A percentile compares a stretch with the other conserved stretches of the same genome.
Conservation (phyloP, 2,888 invertebrate genomes). For the Siphonodentalium dalli region DNA sequence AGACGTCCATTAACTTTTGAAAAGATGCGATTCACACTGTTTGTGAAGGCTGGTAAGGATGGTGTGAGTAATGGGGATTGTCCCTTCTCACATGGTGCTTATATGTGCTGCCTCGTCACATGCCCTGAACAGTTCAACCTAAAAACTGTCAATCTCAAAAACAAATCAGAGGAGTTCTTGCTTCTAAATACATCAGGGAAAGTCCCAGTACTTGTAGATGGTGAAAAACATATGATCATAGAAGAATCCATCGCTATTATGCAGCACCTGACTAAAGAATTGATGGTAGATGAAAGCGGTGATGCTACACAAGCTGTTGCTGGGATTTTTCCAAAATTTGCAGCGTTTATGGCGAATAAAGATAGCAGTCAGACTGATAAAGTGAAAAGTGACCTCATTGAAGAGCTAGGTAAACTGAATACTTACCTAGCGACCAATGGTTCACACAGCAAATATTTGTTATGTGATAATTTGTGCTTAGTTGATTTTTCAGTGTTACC, state of each 20-base stretch:
- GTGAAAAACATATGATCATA: conserved; percentile 5
- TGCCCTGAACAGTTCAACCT: conserved; percentile 4
- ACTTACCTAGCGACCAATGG: conserved; percentile 5
- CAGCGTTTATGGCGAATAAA: conserved; percentile 14
- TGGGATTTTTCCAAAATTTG: conserved; percentile 20
- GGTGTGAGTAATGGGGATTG: conserved; percentile 19
- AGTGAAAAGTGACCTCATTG: conserved; percentile 7
- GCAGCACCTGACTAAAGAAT: conserved; percentile 12
- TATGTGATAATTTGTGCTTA: conserved; percentile 8
- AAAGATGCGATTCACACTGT: conserved; percentile 21
- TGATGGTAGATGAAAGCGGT: conserved; percentile 9
- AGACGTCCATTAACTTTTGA: too few species aligned
- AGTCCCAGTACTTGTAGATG: conserved; percentile 21
- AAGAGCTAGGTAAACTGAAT: conserved; percentile 16
- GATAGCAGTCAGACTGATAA: conserved; percentile 1
- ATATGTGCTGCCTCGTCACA: conserved; percentile 13
- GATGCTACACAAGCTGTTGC: conserved; percentile 8
- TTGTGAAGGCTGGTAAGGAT: conserved; percentile 19
- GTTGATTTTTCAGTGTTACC: conserved; percentile 23
- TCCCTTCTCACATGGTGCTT: conserved; percentile 18
- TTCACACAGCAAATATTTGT: conserved; percentile 2
- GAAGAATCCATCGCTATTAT: conserved; percentile 13
- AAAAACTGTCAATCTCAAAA: conserved; percentile 13
- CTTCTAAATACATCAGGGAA: conserved; percentile 14
- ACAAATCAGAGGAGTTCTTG: conserved; percentile 16